Evolutionary conservation across 2,888 invertebrate species (phyloP), one percentile per base, ranked within the genome.

Genomic region (Drosophila helvetica): DNA sequence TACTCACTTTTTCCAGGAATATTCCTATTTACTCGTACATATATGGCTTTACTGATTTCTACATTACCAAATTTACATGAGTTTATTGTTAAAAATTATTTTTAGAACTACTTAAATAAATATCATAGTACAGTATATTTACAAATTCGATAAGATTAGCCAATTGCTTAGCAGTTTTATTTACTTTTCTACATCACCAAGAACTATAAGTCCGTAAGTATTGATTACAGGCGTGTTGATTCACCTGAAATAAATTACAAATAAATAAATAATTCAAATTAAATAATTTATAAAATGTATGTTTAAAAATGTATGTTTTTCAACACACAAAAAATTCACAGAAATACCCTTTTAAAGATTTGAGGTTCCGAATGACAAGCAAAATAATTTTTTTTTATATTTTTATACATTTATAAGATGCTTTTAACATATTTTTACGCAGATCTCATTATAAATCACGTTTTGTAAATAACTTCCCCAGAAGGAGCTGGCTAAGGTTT

Each of bases 41-140:
- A 15, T 38, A 38, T 38, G 38, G 38, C 38, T 15, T 38, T 38
- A 38, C 38, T 93, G 91, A 94, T 95, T 79, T 96, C 95, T 59
- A 66, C 55, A 66, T 67, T 66, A 66, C 65, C 68, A 86, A 80
- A 67, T 78, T 65, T 71, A 74, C 57, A 70, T 63, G 70, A 70
- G 70, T 70, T 70, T 70, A 70, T 70, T 70, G 56, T 70, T 70
- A 63, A 74, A 71, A 54, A 69, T 79, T 84, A 60, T 74, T 74
- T 64, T 65, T 76, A 78, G 67, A 59, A 55, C 81, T 81, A 84
- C 76, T 81, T 81, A 78, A 77, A 64, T 62, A 80, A 77, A 61
- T 70, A 74, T 77, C 73, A 72, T 79, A 38, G 38, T 38, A 66
- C 73, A 68, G 66, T 76, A 72, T 80, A 84, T 69, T 62, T 81